Evolutionary conservation across 1,140 invertebrate genomes (phyloP), one percentile per base, ranked within the genome.

Genomic region (Amyelois transitella): DNA sequence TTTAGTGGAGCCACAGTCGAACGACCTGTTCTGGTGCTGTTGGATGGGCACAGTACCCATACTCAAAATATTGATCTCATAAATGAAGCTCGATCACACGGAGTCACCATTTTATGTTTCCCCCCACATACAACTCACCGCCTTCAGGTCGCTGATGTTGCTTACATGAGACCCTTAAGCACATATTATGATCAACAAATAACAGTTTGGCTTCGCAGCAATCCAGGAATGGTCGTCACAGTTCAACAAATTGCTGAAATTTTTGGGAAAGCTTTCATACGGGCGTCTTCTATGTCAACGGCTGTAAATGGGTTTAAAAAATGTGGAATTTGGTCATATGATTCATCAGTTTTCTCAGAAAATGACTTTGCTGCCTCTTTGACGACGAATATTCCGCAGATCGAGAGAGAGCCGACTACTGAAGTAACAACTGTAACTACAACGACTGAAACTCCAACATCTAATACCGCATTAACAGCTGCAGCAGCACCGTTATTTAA

Each of bases 81-180:
- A 21, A 55, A 64, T 49, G 53, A 61, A 64, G 65, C 58, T 19
- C 50, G 61, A 32, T 28, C 52, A 38, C 59, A 24, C 22, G 22
- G 4, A 24, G 22, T 24, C 22, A 8, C 22, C 3, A 24, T 5
- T 24, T 5, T 8, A 8, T 8, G 22, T 24, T 76, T 88, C 17
- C 80, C 80, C 6, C 76, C 85, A 47, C 86, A 88, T 52, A 69
- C 67, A n/a, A 80, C 73, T 20, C 83, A 88, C 53, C 55, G 69
- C 6, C 58, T 87, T 53, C 83, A 88, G 54, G 68, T 75, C 18
- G 60, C 75, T 18, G 86, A 88, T 71, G 75, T 86, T 56, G 65
- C 58, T 53, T 81, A 77, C 55, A 83, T 85, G 72, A 64, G 65
- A 50, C 69, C 81, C 10, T 59, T 86, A 32, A 81, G 69, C 44